Evolutionary conservation across 2,888 invertebrate species (phyloP), one percentile per base, ranked within the genome.

Genomic region (Macroteleia sp.): DNA sequence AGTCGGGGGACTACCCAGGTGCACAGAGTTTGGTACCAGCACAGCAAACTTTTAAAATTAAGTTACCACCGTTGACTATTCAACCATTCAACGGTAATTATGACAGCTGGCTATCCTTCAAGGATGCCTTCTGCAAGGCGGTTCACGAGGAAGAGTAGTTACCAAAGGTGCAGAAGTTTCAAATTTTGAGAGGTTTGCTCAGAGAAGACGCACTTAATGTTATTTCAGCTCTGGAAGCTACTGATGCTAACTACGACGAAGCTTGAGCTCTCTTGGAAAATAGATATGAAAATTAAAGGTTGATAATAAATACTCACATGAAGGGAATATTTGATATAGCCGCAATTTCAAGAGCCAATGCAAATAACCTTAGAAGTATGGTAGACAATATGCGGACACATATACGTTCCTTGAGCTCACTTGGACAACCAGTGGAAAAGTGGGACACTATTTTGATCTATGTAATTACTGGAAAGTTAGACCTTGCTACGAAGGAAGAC

Each of bases 381-480:
- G 36, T 52, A n/a, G 52, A 52, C 12, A 8, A n/a, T 8, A 12
- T 52, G 1, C 36, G 20, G 1, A 52, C 17, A 19, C 52, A 36
- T 22, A 32, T 12, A 0, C 34, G 52, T 12, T 52, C 52, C 6
- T 4, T 52, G 0, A 2, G 36, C 6, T 52, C 52, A 4, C 10
- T 52, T n/a, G 12, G 20, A 12, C 32, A 52, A 5, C 50, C 50
- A 2, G 50, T 50, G 1, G 50, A 32, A 1, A 6, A 50, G 4
- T 50, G 50, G 50, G 50, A 28, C 10, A 50, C 50, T 1, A 16
- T 50, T 10, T 3, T 50, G 10, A 50, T 50, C 5, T 50, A 32
- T 9, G 3, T 50, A 3, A n/a, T 50, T 3, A 50, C 2, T 3
- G 14, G 32, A 8, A 32, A 30, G 25, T 6, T 50, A 32, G 50